These are phyloP conservation scores for Polydrusus pterygomalis DNA, from an alignment of 2,888 invertebrate species.

Conservation along the genomic window DNA sequence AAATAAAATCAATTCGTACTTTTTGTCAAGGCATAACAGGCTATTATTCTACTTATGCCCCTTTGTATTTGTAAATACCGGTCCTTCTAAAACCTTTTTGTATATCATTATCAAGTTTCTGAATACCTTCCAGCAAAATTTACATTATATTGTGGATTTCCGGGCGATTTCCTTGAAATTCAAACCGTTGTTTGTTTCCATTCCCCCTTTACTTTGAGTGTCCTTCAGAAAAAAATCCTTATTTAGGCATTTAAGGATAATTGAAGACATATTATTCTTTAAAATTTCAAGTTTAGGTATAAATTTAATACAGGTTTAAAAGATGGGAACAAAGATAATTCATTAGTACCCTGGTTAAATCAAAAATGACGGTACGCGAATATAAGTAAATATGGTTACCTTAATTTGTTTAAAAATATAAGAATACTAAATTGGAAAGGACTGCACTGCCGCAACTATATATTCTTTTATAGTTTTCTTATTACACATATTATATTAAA, in stretches of 20 bases:
- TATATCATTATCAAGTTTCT: not conserved
- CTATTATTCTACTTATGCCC: slow-evolving; percentile 1
- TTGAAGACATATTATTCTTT: slow-evolving; percentile 25
- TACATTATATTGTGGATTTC: slow-evolving; percentile 26
- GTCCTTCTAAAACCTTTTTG: not conserved
- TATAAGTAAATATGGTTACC: no score
- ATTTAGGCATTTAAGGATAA: slow-evolving; percentile 40
- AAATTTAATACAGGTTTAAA: not conserved
- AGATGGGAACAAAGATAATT: not conserved
- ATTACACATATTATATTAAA: no score
- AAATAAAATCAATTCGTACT: not conserved
- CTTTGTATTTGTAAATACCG: slow-evolving; percentile 6
- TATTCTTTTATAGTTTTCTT: no score
- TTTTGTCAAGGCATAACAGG: not conserved
- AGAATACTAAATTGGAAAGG: no score
- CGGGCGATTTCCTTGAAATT: slow-evolving; percentile 29
- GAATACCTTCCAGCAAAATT: slow-evolving; percentile 12
- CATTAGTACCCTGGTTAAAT: no score
- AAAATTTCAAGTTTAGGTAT: not conserved
- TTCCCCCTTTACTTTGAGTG: slow-evolving; percentile 30
- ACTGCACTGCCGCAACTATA: no score
- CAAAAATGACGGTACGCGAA: no score
- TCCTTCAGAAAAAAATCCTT: slow-evolving; percentile 41
- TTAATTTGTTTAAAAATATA: no score
- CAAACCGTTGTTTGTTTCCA: slow-evolving; percentile 34